These are phyloP conservation scores for Anticlea derivata DNA, from an alignment of 2,888 invertebrate genomes.

Conservation along the genomic window DNA sequence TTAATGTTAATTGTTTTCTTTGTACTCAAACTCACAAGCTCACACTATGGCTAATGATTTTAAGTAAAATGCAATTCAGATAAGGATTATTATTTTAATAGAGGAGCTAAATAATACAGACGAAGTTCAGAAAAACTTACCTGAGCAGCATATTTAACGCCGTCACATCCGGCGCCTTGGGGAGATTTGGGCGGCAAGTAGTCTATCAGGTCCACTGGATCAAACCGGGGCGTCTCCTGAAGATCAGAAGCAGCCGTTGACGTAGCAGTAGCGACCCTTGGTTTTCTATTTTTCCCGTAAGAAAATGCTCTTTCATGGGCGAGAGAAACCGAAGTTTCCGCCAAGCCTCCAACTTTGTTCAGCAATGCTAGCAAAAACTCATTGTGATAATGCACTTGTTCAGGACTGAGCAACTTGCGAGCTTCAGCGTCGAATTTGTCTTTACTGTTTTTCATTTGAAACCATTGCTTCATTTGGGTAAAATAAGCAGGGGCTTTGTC, in stretches of 20 bases:
- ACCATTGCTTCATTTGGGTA: conserved; percentile 89
- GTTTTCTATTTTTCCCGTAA: conserved; percentile 61
- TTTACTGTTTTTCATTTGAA: conserved; percentile 88
- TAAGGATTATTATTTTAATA: too few relatives aligned
- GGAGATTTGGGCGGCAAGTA: conserved; percentile 83
- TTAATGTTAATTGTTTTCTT: too few relatives aligned
- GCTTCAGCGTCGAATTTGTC: conserved; percentile 93
- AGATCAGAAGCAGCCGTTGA: conserved; percentile 56
- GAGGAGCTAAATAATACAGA: too few relatives aligned
- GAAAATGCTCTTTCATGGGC: conserved; percentile 71
- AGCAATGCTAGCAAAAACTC: conserved; percentile 91
- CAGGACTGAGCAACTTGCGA: conserved; percentile 87
- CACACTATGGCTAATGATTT: too few relatives aligned
- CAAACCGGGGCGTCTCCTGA: conserved; percentile 82
- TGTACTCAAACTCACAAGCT: too few relatives aligned
- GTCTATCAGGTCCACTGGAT: conserved; percentile 84
- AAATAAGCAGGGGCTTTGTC: conserved; percentile 89
- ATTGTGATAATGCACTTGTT: conserved; percentile 93
- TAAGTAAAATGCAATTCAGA: too few relatives aligned
- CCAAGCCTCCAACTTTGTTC: conserved; percentile 86
- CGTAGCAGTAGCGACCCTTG: conserved; percentile 74
- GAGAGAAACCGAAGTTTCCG: conserved; percentile 69
- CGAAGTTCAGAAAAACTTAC: conserved; percentile 50
- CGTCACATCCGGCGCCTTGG: conserved; percentile 76
- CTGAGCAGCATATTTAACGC: conserved; percentile 76